Evolutionary conservation across 1,140 invertebrate genomes (phyloP), one percentile per base, ranked within the genome.

Genomic region (Sarcophaga peregrina): DNA sequence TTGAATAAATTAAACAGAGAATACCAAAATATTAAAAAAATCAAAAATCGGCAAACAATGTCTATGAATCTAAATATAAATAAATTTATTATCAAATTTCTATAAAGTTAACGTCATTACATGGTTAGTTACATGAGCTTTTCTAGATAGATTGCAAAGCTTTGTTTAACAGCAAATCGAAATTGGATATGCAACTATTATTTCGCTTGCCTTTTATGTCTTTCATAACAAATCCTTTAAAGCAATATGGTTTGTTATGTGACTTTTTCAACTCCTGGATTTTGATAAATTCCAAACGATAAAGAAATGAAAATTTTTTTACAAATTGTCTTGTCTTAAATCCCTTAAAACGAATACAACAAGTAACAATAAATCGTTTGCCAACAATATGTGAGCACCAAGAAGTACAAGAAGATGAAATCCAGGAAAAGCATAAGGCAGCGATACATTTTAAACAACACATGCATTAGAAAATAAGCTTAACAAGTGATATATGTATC

Each of bases 381-480:
- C 75, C 75, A 78, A 47, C 25, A 78, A 78, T 47, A 78, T 48
- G 50, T 78, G 75, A 78, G 50, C 52, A 78, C 75, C 54, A 58
- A 47, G 74, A 76, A 47, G 54, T 2, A n/a, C 3, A 13, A 58
- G 54, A 13, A 58, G 13, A 37, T 20, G 62, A 72, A 72, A 72
- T 72, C 20, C 37, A 47, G n/a, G 75, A 25, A 52, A 25, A 78
- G 50, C 74, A 76, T 76, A n/a, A 37, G 25, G 25, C 11, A 48
- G 47, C 11, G 48, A 17, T 20, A 52, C 17, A 78, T 20, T 48
- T 37, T n/a, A 52, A 48, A 46, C 47, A 78, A 78, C 47, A 52
- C 75, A 50, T 78, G 75, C 75, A 78, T 78, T 78, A 78, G 75
- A 78, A 78, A 78, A 78, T 78, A 78, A 78, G 75, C 75, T 78